phyloP scores from a whole-genome alignment of 2,888 invertebrate genomes.

The Tipula helvola region DNA sequence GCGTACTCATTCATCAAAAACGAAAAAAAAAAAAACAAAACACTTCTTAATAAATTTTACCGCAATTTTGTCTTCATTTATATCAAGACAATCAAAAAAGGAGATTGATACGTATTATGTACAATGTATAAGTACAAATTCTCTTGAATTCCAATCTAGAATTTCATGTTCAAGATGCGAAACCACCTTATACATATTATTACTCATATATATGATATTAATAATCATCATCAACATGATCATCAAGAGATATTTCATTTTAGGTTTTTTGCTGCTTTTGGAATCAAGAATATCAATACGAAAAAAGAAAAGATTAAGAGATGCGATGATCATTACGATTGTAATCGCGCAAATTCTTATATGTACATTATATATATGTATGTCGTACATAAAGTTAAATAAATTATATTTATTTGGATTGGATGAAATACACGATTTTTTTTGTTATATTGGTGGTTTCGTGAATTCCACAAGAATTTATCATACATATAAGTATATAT shows the following conservation, averaged over 20 bases:
- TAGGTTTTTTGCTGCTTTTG: neutral
- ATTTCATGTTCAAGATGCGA: neutral
- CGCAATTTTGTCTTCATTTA: neutral
- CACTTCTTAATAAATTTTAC: neutral
- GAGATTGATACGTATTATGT: neutral
- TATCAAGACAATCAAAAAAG: neutral
- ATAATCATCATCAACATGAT: neutral
- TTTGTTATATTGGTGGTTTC: neutral
- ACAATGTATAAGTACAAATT: neutral
- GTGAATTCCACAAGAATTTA: neutral
- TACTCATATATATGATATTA: neutral
- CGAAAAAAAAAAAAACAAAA: neutral
- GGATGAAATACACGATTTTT: neutral
- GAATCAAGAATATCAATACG: neutral
- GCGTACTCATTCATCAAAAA: neutral
- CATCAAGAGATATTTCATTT: neutral
- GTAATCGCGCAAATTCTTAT: neutral
- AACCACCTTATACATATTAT: neutral
- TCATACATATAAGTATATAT: neutral
- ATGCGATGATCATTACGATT: neutral
- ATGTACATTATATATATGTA: neutral
- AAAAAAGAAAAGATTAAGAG: neutral
- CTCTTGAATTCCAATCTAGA: neutral
- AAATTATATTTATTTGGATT: neutral
- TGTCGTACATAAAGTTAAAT: neutral